A percentile compares a stretch with the other conserved stretches of the same genome.
These are phyloP conservation scores for Cynocephalus volans DNA, from an alignment of 2,113 vertebrate species.

Conservation along the genomic window DNA sequence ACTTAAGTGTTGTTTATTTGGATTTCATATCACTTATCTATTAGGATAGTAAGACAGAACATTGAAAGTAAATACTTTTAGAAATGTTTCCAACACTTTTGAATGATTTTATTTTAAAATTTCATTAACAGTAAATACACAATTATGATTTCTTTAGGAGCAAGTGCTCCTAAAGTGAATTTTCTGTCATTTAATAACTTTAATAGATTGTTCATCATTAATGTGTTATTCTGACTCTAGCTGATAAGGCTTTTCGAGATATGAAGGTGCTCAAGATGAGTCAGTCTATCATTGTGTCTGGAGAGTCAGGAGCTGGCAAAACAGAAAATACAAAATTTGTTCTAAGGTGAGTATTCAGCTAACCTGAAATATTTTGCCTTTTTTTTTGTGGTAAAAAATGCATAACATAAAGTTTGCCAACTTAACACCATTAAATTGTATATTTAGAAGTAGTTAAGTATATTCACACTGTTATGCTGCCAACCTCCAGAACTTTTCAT, in stretches of 20 bases:
- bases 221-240: conserved; percentile 86
- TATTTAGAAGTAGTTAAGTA: neutral
- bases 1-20: conserved; percentile 52
- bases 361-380: neutral
- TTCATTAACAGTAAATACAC: neutral
- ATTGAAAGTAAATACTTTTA: conserved; percentile 2
- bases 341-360: conserved; percentile 91
- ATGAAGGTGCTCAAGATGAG: conserved; percentile 99
- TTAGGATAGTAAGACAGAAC: neutral
- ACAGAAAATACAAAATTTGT: conserved; percentile 99
- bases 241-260: conserved; percentile 98
- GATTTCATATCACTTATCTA: conserved; percentile 44
- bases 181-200: neutral
- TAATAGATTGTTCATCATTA: neutral
- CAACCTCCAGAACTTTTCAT: neutral
- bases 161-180: neutral
- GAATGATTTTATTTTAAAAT: conserved; percentile 39
- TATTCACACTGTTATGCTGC: neutral
- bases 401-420: neutral
- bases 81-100: conserved; percentile 25
- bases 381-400: neutral
- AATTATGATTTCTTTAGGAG: conserved; percentile 44
- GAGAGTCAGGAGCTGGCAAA: conserved; percentile 98
- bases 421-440: neutral
- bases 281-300: conserved; percentile 98